Evolutionary conservation across 1,140 invertebrate species (phyloP).

Genomic region (Hycleus cichorii): DNA sequence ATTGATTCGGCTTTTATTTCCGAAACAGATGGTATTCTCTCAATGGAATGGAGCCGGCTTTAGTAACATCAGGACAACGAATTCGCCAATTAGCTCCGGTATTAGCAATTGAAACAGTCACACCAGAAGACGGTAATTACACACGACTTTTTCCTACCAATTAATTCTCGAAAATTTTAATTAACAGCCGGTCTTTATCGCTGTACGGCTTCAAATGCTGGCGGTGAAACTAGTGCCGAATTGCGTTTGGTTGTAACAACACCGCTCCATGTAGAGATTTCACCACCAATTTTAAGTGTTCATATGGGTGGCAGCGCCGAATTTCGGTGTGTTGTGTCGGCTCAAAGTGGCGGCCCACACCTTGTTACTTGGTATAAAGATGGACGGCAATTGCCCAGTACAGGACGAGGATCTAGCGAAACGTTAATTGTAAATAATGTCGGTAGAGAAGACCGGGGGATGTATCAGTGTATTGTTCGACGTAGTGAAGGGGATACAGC

Average conservation of each 20-base stretch:
- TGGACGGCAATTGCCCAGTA: conserved; percentile 59
- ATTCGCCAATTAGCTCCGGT: conserved; percentile 60
- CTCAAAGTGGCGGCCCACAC: conserved; percentile 44
- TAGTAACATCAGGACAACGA: conserved; percentile 56
- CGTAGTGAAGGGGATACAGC: conserved; percentile 67
- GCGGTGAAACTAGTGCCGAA: conserved; percentile 62
- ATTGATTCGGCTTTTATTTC: not conserved
- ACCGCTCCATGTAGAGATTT: conserved; percentile 62
- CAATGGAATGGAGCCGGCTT: conserved; percentile 54
- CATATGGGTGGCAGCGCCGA: conserved; percentile 69
- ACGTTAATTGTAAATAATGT: conserved; percentile 60
- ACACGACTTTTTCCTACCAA: not conserved
- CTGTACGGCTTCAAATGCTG: conserved; percentile 60
- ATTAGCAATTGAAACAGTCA: conserved; percentile 63
- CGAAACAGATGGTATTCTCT: conserved; percentile 57
- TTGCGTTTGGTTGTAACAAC: conserved; percentile 58
- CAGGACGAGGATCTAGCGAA: conserved; percentile 55
- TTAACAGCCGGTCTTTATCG: conserved; percentile 53
- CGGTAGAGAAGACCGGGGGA: conserved; percentile 68
- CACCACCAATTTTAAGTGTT: conserved; percentile 61
- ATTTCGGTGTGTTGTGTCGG: conserved; percentile 55
- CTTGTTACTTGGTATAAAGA: conserved; percentile 57
- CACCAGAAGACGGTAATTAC: conserved; percentile 52
- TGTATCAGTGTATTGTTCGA: conserved; percentile 78
- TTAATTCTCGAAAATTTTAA: not conserved